Base-by-base conservation (phyloP, 2,113 vertebrate genomes). In the Centropus unirufus region DNA sequence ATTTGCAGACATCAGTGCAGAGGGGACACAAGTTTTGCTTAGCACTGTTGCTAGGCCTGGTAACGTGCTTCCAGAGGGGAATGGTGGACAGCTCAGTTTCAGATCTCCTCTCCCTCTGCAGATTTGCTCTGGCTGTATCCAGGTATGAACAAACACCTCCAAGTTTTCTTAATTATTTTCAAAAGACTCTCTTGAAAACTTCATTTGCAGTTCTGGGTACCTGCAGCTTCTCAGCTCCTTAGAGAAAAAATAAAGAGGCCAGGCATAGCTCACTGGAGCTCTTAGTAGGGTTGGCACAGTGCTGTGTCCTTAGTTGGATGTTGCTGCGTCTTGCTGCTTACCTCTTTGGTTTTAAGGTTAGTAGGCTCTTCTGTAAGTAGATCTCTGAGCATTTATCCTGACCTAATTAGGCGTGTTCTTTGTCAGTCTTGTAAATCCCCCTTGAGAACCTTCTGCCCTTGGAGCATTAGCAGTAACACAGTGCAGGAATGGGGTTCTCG, bases 391-490 rank as follows among this genome's bases (percentile, higher is more conserved):
- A 76, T 80, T 90, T 87, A 87, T 66, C 84, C 85, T 90, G 90
- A 87, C 90, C 88, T 96, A 95, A 82, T 77, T 85, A 29, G 21
- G 12, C 20, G 34, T 36, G 51, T 76, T 69, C 76, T 44, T 66
- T 84, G 64, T 59, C 66, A 66, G 74, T 32, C 66, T 78, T 0
- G 0, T 64, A 87, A 91, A 96, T 92, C 90, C 77, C 62, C 17
- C 2, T n/a, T 0, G 1, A 12, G 8, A 74, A 9, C 42, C 0
- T 1, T 27, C 64, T 86, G 77, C 42, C 32, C 2, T 0, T 14
- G 51, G 27, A 79, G 34, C 62, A 51, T 21, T 61, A 82, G 66
- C 22, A 66, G 55, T 30, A 34, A 21, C 4, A 34, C 0, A 0
- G 66, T 34, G 32, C 47, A 40, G 66, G 57, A 67, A 27, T 54